Base-by-base conservation (phyloP, 2,888 invertebrate species). In the Galeruca laticollis region DNA sequence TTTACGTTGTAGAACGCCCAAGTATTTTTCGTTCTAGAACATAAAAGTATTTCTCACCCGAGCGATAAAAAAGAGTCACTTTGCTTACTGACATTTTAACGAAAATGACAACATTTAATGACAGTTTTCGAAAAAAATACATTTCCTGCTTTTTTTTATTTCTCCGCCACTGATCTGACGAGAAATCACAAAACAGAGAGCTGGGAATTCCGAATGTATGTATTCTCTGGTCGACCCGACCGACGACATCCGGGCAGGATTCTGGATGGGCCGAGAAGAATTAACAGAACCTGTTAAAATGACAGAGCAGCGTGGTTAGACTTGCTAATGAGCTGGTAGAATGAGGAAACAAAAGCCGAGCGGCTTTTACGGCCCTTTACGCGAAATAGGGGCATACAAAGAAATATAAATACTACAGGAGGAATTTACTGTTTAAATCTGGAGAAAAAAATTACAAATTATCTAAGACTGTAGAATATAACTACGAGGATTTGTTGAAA, bases 261-360 rank as follows among this genome's bases (percentile, higher is more conserved):
- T 49, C 15, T 10, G 54, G 54, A 54, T n/a, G 54, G n/a, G n/a
- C 20, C 31, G 54, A 63, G 61, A 72, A 74, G 74, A 74, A 74
- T 74, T 72, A 71, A 74, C 70, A 70, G 68, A 63, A 61, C 68
- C 73, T 69, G 73, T 74, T 72, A 74, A 74, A 74, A 68, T 71
- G 73, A 63, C 72, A 70, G 70, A 68, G 73, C 57, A 72, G 64
- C 74, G 74, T 68, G 72, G 72, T 70, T 70, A 68, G 74, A 74
- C 70, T 74, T 72, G 72, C 74, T 74, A 74, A 74, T 74, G 71
- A 74, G 69, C 62, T 59, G 65, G 70, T 49, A 63, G 72, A 74
- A 69, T 69, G 69, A 72, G 74, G 72, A 74, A 73, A 73, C 71
- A 73, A 74, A 73, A 74, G 74, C 73, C 71, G 56, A 54, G 35